Percentiles rank a stretch among this genome's conserved stretches.
phyloP scores from a whole-genome alignment of 2,888 invertebrate genomes.

The Punctoribates punctum region DNA sequence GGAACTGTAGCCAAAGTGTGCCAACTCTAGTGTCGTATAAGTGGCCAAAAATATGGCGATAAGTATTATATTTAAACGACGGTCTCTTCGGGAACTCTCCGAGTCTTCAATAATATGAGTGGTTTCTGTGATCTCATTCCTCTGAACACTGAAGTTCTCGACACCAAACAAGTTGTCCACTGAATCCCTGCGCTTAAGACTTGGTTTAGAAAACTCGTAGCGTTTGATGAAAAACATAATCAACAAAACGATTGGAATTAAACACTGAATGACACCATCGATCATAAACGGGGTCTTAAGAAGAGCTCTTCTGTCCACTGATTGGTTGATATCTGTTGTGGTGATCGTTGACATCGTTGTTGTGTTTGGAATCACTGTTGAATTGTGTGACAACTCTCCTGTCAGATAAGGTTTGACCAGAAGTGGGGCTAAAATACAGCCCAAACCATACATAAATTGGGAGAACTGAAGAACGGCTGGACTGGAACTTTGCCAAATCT shows the following conservation, averaged over 20 bases:
- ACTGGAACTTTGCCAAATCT: conserved; percentile 37
- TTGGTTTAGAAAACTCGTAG: neutral
- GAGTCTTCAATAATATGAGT: neutral
- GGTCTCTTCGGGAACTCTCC: neutral
- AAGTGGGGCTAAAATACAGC: conserved; percentile 38
- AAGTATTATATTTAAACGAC: neutral
- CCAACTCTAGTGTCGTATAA: conserved; percentile 25
- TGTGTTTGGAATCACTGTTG: neutral
- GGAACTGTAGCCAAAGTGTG: conserved; percentile 32
- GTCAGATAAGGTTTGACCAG: conserved; percentile 40
- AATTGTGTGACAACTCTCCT: neutral
- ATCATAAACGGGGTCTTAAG: neutral
- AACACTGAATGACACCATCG: neutral
- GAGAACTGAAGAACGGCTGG: conserved; percentile 39
- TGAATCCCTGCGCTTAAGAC: neutral
- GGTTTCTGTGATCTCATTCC: neutral
- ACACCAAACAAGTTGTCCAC: neutral
- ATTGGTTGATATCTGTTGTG: conserved; percentile 2
- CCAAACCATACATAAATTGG: conserved; percentile 43
- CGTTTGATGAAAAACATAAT: conserved; percentile 25
- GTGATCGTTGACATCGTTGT: neutral
- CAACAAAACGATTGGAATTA: neutral
- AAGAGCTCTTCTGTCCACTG: conserved; percentile 2
- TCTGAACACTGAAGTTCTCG: neutral
- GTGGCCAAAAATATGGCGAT: neutral